phyloP scores from a whole-genome alignment of 2,113 vertebrate species.

The Ameiurus melas region DNA sequence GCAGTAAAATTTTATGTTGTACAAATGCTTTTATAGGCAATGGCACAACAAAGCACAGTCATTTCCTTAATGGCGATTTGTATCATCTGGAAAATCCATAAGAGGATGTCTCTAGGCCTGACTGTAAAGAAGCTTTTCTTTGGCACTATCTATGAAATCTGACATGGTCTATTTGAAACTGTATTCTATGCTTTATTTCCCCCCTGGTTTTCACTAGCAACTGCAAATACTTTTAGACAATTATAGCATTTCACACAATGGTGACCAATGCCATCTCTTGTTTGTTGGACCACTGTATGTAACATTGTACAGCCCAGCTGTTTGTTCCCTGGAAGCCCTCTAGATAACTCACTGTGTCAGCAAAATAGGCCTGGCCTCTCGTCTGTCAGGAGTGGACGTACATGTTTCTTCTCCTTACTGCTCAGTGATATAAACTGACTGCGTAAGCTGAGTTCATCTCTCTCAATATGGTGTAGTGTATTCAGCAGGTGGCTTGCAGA shows the following conservation, averaged over 20 bases:
- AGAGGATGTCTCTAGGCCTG: not conserved
- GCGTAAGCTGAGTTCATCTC: constrained; percentile 33
- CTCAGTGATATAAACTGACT: constrained; percentile 17
- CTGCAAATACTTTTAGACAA: not conserved
- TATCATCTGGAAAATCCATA: not conserved
- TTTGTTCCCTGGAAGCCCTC: not conserved
- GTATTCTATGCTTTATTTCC: not conserved
- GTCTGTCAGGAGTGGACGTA: not conserved
- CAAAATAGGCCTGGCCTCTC: not conserved
- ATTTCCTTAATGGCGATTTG: constrained; percentile 11
- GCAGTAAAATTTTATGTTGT: constrained; percentile 25
- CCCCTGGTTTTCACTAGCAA: constrained; percentile 35
- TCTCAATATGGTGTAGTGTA: constrained; percentile 37
- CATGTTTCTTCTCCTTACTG: not conserved
- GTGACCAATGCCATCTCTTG: not conserved
- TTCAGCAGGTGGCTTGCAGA: constrained; percentile 53
- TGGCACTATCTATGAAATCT: not conserved
- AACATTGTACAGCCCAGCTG: not conserved
- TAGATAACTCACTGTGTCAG: not conserved
- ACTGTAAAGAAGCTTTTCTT: not conserved
- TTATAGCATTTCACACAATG: constrained; percentile 25
- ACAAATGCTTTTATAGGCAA: not conserved
- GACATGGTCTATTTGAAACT: constrained; percentile 1
- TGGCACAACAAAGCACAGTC: constrained; percentile 1
- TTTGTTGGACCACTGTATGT: not conserved